Base-by-base conservation (phyloP, 2,113 vertebrate species). In the Garra rufa region DNA sequence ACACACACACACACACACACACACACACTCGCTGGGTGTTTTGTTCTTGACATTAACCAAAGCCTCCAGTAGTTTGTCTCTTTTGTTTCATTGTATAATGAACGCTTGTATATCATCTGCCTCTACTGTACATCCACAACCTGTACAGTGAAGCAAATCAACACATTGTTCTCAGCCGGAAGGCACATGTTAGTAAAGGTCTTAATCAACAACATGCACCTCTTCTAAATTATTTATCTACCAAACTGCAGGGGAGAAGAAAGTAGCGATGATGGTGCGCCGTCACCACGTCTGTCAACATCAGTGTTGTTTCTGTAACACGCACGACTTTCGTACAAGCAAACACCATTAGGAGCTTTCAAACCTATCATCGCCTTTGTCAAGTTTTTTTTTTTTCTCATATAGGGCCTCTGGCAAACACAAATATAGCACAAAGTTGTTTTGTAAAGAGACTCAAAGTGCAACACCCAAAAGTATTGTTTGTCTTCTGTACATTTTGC, bases 151-250 rank as follows among this genome's bases (percentile, higher is more conserved):
- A 44, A 34, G 15, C 9, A 9, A 24, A 79, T 78, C 76, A 43
- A 63, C 28, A 52, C 73, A 67, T 69, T 43, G 30, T 38, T 34
- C 26, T 76, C 57, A 48, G 28, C 57, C 21, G 9, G 44, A 75
- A 65, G 41, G 61, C 41, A 43, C 28, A 63, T 70, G 44, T 57
- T 55, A 82, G 46, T 26, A 82, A 71, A 69, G 38, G 52, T 85
- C 26, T 81, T 70, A 61, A 81, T 65, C 85, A 43, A 80, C 82
- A 81, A 70, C 78, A 77, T 46, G 63, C 55, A 76, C 21, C 21
- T 13, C 44, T 5, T 26, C 73, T 80, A 13, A 76, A 87, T 82
- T 55, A 85, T 87, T 81, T 41, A 82, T 50, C 28, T 73, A 24
- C 55, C 43, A 19, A 73, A 61, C 78, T 79, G 59, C 61, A 48